Evolutionary conservation across 2,797 vertebrate species (phyloP).

Genomic region (Glossophaga mutica): DNA sequence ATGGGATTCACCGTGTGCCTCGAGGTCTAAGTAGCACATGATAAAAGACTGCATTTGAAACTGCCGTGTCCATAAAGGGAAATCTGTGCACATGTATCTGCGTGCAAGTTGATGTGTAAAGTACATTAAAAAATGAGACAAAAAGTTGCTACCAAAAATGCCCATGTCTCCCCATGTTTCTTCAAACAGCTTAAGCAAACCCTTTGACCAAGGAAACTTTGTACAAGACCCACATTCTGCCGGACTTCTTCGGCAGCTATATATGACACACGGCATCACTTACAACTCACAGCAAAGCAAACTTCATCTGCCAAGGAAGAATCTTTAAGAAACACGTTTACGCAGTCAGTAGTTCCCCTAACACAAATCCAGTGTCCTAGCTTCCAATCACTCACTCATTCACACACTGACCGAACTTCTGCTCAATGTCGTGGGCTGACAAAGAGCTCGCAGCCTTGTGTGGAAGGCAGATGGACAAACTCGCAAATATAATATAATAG

Average conservation of each 20-base stretch:
- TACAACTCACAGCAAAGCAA: conserved; percentile 10
- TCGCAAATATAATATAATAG: neutral
- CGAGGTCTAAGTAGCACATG: neutral
- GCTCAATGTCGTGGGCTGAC: neutral
- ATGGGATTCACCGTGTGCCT: neutral
- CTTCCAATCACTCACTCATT: neutral
- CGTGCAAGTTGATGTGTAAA: neutral
- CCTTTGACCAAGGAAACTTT: neutral
- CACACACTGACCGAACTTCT: neutral
- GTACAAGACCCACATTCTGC: neutral
- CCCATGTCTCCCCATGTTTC: neutral
- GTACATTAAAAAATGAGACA: neutral
- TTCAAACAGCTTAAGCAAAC: neutral
- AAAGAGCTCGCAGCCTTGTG: neutral
- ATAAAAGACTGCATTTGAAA: neutral
- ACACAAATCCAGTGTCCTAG: neutral
- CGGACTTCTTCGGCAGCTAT: neutral
- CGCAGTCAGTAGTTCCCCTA: neutral
- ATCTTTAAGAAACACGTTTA: neutral
- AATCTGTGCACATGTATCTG: neutral
- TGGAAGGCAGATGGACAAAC: neutral
- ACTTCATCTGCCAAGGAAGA: neutral
- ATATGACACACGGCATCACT: neutral
- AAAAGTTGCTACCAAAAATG: neutral
- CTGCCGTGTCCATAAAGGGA: neutral